A percentile compares a stretch with the other conserved stretches of the same genome.
phyloP scores from a whole-genome alignment of 1,140 invertebrate genomes.

The Musca domestica region DNA sequence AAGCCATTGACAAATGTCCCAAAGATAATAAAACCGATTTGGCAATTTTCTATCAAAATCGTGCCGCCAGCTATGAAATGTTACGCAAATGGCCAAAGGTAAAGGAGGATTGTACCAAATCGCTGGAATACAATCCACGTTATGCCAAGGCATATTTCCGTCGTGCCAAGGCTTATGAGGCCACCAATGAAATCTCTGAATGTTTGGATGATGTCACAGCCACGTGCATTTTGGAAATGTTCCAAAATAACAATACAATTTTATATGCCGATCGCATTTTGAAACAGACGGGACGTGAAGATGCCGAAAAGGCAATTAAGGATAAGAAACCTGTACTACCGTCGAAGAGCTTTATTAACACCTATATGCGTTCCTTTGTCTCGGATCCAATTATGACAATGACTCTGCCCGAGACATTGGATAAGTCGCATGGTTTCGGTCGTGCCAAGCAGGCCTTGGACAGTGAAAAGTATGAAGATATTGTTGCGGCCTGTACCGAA shows the following conservation, averaged over 20 bases:
- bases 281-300: constrained; percentile 70
- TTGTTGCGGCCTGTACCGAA: constrained; percentile 76
- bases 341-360: constrained; percentile 79
- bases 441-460: constrained; percentile 67
- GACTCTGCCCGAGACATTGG: constrained; percentile 35
- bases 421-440: constrained; percentile 59
- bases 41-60: constrained; percentile 92
- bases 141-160: constrained; percentile 88
- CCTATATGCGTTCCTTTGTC: constrained; percentile 81
- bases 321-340: constrained; percentile 71
- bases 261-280: constrained; percentile 82
- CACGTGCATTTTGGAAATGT: constrained; percentile 86
- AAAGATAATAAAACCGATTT: constrained; percentile 69
- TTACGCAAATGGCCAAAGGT: constrained; percentile 83
- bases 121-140: constrained; percentile 79
- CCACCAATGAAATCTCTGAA: constrained; percentile 71
- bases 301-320: constrained; percentile 69
- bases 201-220: constrained; percentile 90
- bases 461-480: constrained; percentile 71
- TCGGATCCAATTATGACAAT: constrained; percentile 66
- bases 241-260: constrained; percentile 75
- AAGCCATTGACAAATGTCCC: constrained; percentile 85
- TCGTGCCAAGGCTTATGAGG: constrained; percentile 79
- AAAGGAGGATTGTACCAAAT: constrained; percentile 81
- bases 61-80: constrained; percentile 92